These are phyloP conservation scores for Parazoanthus atlanticus DNA, from an alignment of 92 coral and sea anemone genomes.

Conservation along the genomic window DNA sequence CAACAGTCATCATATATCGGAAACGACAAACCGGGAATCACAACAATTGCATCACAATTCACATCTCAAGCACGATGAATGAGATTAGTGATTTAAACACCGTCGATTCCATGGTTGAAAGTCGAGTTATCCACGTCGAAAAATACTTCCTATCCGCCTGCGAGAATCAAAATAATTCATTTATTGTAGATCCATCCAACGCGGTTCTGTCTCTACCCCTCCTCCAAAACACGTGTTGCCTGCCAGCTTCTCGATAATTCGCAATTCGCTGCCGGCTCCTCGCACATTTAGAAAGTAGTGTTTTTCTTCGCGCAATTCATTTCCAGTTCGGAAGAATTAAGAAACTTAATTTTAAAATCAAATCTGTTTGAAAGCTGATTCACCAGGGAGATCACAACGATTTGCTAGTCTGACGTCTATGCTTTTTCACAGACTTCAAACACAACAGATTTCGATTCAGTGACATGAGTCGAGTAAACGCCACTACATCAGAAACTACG, in stretches of 20 bases:
- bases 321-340: slow-evolving; percentile 12
- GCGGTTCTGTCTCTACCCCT: slow-evolving; percentile 15
- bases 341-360: background rate
- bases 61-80: too few species aligned
- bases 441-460: slow-evolving; percentile 44
- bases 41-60: slow-evolving; percentile 2
- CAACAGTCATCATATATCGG: background rate
- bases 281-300: background rate
- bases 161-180: background rate
- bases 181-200: background rate
- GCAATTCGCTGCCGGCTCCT: slow-evolving; percentile 17
- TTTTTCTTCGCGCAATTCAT: background rate
- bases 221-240: slow-evolving; percentile 48
- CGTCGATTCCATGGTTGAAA: too few species aligned
- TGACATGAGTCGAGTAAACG: slow-evolving; percentile 28
- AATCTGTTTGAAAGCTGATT: background rate
- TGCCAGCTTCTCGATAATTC: background rate
- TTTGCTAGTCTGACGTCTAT: slow-evolving; percentile 4
- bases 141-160: background rate
- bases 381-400: background rate
- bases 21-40: background rate
- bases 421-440: slow-evolving; percentile 30
- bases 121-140: background rate
- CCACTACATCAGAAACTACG: slow-evolving; percentile 5
- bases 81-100: too few species aligned